Conservation (phyloP, 1,140 invertebrate species). For the Aricia agestis region DNA sequence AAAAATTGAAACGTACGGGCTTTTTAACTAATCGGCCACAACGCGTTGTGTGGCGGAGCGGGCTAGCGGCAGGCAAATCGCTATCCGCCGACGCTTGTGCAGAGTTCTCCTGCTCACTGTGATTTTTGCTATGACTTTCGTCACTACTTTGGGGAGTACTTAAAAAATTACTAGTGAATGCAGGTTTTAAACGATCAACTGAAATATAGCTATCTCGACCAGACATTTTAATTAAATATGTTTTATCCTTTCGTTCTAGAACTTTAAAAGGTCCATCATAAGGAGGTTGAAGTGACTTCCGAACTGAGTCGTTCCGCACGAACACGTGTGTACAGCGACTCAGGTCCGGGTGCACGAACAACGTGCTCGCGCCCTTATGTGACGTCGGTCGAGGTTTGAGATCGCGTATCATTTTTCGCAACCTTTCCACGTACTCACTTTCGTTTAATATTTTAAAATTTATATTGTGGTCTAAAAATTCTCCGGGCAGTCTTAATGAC, state of each 20-base stretch:
- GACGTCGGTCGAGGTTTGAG: conserved; percentile 2
- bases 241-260: conserved; percentile 24
- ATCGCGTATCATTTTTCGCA: not conserved
- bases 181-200: conserved; percentile 31
- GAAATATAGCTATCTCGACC: conserved; percentile 20
- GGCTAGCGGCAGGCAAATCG: not conserved
- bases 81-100: not conserved
- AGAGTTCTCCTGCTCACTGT: not conserved
- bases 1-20: conserved; percentile 16
- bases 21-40: conserved; percentile 15
- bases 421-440: conserved; percentile 15
- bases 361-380: conserved; percentile 9
- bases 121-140: not conserved
- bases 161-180: conserved; percentile 24
- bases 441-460: conserved; percentile 4
- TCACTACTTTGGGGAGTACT: too few relatives aligned
- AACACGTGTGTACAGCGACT: conserved; percentile 31
- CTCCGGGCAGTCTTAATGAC: conserved; percentile 31
- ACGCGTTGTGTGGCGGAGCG: conserved; percentile 3
- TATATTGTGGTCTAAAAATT: conserved; percentile 27
- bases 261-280: conserved; percentile 37
- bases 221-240: conserved; percentile 25
- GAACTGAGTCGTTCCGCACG: conserved; percentile 30
- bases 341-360: conserved; percentile 33
- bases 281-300: conserved; percentile 27